Conservation (phyloP, 2,888 invertebrate genomes). For the Pollenia griseotomentosa region DNA sequence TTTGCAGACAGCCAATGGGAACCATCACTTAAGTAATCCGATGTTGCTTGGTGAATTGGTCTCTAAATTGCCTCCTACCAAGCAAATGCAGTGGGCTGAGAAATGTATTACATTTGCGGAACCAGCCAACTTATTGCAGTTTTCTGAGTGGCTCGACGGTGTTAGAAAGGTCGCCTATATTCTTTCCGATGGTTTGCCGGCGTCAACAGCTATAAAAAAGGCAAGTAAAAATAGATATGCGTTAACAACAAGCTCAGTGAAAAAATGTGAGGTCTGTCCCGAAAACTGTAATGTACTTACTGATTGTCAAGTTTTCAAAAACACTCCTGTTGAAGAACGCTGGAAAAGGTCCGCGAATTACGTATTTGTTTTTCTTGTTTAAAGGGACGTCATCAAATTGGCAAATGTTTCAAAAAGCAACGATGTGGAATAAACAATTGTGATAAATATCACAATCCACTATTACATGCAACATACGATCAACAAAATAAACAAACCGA, state of each 20-base stretch:
- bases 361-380: slow-evolving; percentile 56
- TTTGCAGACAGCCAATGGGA: background rate
- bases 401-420: slow-evolving; percentile 44
- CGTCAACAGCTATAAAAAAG: background rate
- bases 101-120: slow-evolving; percentile 11
- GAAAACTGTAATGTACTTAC: slow-evolving; percentile 8
- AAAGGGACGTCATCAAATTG: slow-evolving; percentile 38
- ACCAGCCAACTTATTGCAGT: slow-evolving; percentile 2
- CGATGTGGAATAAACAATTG: slow-evolving; percentile 38
- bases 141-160: slow-evolving; percentile 49
- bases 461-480: slow-evolving; percentile 30
- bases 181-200: slow-evolving; percentile 23
- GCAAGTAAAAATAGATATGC: background rate
- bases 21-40: no score
- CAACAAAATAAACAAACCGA: slow-evolving; percentile 25
- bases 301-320: slow-evolving; percentile 27
- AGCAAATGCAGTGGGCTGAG: slow-evolving; percentile 60
- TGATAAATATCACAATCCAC: no score
- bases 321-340: slow-evolving; percentile 32
- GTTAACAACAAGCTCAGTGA: no score
- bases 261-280: no score
- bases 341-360: slow-evolving; percentile 45
- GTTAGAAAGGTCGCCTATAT: slow-evolving; percentile 19
- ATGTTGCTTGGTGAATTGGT: slow-evolving; percentile 1
- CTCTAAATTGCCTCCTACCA: slow-evolving; percentile 15